Evolutionary conservation across 2,797 vertebrate species (phyloP).

Genomic region (Triplophysa bombifrons): DNA sequence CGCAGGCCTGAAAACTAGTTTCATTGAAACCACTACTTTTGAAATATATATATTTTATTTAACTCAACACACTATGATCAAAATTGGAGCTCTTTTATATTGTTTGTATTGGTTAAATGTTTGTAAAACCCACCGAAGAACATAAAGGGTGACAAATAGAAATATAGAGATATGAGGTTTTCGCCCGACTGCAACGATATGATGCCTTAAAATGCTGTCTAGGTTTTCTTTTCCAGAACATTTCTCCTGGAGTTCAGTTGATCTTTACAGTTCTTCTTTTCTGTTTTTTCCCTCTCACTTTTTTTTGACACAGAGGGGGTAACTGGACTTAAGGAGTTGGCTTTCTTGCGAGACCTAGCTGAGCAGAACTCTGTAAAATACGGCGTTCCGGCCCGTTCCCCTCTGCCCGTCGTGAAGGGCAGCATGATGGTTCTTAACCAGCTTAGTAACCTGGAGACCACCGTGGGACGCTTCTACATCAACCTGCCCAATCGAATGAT

Average conservation of each 20-base stretch:
- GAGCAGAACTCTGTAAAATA: slow-evolving; percentile 96
- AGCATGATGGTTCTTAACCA: slow-evolving; percentile 99
- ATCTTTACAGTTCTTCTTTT: background rate
- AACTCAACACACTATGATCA: too few species aligned
- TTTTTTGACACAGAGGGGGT: slow-evolving; percentile 84
- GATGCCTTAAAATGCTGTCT: too few species aligned
- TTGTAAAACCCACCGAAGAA: too few species aligned
- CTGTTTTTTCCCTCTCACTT: background rate
- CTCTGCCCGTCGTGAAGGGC: slow-evolving; percentile 89
- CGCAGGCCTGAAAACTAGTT: too few species aligned
- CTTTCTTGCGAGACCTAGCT: slow-evolving; percentile 93
- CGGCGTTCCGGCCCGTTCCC: slow-evolving; percentile 71
- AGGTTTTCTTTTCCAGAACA: too few species aligned
- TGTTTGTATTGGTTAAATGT: too few species aligned
- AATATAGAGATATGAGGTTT: too few species aligned
- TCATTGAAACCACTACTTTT: too few species aligned
- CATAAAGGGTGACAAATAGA: too few species aligned
- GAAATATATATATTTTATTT: too few species aligned
- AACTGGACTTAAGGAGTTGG: slow-evolving; percentile 93
- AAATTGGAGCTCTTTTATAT: too few species aligned
- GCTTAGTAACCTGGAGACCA: slow-evolving; percentile 96
- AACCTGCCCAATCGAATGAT: slow-evolving; percentile 98
- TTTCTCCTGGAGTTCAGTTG: background rate
- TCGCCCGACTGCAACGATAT: too few species aligned
- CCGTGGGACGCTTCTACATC: slow-evolving; percentile 95